phyloP scores from a whole-genome alignment of 2,113 vertebrate genomes.

The Marmota monax region DNA sequence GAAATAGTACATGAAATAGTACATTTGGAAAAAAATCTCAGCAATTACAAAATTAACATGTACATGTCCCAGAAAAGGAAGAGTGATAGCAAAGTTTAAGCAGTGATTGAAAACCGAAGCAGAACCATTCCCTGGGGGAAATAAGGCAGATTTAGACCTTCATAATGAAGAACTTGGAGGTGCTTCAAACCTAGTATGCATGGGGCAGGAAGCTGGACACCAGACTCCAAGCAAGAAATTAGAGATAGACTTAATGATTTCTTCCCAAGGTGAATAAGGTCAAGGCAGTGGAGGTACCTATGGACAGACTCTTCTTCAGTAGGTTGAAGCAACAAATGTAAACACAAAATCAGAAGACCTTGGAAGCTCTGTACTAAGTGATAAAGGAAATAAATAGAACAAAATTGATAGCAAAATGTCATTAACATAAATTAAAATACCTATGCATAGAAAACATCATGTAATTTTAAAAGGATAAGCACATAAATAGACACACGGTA shows the following conservation, averaged over 20 bases:
- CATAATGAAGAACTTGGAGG: neutral
- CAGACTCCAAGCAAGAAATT: neutral
- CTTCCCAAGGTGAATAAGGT: neutral
- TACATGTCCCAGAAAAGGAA: neutral
- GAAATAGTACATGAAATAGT: neutral
- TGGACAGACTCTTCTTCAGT: neutral
- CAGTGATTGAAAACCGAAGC: neutral
- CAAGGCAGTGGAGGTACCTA: neutral
- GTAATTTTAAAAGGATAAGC: neutral
- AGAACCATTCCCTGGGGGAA: neutral
- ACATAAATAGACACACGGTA: neutral
- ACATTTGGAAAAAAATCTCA: neutral
- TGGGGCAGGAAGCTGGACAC: neutral
- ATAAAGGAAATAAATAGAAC: neutral
- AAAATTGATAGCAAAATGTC: neutral
- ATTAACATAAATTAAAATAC: neutral
- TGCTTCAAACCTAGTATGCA: neutral
- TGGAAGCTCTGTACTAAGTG: neutral
- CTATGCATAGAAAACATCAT: neutral
- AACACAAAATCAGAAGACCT: neutral
- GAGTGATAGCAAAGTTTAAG: neutral
- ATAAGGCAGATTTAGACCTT: neutral
- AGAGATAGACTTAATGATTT: neutral
- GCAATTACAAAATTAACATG: neutral
- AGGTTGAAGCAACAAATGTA: neutral